Evolutionary conservation across 2,888 invertebrate genomes (phyloP).

Genomic region (Parnassius orleans): DNA sequence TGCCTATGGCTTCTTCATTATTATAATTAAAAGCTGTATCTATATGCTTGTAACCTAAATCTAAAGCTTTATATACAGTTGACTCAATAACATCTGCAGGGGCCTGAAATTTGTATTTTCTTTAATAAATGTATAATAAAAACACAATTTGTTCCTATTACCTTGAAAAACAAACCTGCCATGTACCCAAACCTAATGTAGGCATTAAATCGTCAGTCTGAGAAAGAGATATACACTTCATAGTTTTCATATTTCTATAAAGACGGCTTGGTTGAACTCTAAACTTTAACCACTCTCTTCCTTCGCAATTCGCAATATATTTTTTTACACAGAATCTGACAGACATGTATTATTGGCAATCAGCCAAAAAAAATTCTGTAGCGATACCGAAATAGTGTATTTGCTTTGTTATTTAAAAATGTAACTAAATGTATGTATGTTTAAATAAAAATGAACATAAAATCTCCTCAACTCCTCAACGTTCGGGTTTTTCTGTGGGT

Average conservation of each 20-base stretch:
- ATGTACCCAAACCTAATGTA: constrained; percentile 86
- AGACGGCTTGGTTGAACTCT: constrained; percentile 38
- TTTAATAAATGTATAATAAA: not conserved
- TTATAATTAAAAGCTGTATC: constrained; percentile 91
- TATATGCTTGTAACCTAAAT: constrained; percentile 87
- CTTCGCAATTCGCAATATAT: constrained; percentile 38
- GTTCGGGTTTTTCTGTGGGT: no score
- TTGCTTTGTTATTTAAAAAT: no score
- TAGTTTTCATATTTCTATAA: constrained; percentile 50
- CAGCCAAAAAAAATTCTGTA: constrained; percentile 44
- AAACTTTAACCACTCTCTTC: constrained; percentile 39
- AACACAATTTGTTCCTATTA: constrained; percentile 1
- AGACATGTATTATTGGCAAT: constrained; percentile 54
- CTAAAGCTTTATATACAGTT: constrained; percentile 83
- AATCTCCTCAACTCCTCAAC: not conserved
- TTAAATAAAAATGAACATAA: constrained; percentile 2
- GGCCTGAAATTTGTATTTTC: constrained; percentile 62
- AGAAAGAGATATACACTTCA: constrained; percentile 71
- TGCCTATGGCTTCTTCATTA: constrained; percentile 88
- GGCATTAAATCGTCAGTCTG: constrained; percentile 83
- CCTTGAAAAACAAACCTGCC: constrained; percentile 77
- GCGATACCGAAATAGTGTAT: constrained; percentile 4
- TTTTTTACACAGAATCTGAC: constrained; percentile 46
- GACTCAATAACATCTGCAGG: constrained; percentile 83
- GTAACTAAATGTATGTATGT: no score